Base-by-base conservation (phyloP, 2,113 vertebrate species). In the Siniperca knerii region DNA sequence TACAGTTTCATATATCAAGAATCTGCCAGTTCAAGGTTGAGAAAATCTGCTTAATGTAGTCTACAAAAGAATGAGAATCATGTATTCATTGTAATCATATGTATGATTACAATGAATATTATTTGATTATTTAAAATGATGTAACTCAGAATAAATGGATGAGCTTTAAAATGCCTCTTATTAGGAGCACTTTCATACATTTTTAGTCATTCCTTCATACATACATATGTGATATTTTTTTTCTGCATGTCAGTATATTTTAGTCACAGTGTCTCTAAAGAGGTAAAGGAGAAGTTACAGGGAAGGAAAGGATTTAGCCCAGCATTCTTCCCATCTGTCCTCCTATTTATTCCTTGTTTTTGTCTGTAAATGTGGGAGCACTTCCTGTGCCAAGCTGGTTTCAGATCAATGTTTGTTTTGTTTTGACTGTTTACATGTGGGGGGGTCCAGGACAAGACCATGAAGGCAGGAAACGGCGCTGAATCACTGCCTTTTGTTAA, bases 401-500 rank as follows among this genome's bases (percentile, higher is more conserved):
- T 81, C 18, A 79, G 58, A 86, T 86, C 29, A 50, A n/a, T 74
- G 55, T 79, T 79, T 84, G 61, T 50, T 82, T 82, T 69, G 42
- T 79, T 11, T 73, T 64, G 55, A 62, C 68, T 77, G 91, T 92
- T 92, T 93, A 84, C 89, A 89, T 44, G 29, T 37, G 35, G 35
- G 16, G 8, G 8, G 7, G 52, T 75, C 57, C 55, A 76, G 62
- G 58, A 87, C 46, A n/a, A 89, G 71, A 80, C 57, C 60, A 58
- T 4, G 11, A 77, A 77, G 82, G 66, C 68, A 78, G 64, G 18
- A 81, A 86, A 79, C 74, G 35, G 0, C 86, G 61, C 68, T 44
- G 15, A 90, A 67, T 76, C 82, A 90, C 90, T 94, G 89, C 84
- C 84, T 88, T 89, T 84, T 84, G 16, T 81, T 69, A 25, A 65